Evolutionary conservation across 2,797 vertebrate species (phyloP).

Genomic region (Sardinella longiceps): DNA sequence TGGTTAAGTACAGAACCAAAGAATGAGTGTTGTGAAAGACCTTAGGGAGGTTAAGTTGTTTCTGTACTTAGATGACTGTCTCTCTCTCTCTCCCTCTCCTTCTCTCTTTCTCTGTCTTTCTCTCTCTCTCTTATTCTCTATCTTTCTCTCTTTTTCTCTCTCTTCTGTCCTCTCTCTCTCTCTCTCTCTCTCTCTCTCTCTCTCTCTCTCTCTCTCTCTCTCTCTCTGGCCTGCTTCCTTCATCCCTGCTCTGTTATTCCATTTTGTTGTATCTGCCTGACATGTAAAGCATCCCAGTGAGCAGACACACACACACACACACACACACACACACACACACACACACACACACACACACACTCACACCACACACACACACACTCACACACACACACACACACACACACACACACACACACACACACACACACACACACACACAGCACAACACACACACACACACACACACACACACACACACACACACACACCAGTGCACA

Average conservation of each 20-base stretch:
- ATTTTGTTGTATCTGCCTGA: constrained; percentile 11
- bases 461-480: too few relatives aligned
- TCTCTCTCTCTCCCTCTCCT: background rate
- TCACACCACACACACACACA: too few relatives aligned
- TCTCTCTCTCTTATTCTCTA: background rate
- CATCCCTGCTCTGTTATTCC: background rate
- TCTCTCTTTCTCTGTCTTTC: background rate
- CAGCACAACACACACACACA: too few relatives aligned
- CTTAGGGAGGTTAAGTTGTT: constrained; percentile 3
- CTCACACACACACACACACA: too few relatives aligned
- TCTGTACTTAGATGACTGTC: background rate
- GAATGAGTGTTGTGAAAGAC: constrained; percentile 2
- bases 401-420: too few relatives aligned
- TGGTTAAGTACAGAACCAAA: background rate
- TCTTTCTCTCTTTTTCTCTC: background rate
- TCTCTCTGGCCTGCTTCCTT: background rate
- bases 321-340: too few relatives aligned
- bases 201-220: background rate
- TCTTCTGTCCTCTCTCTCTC: background rate
- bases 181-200: background rate
- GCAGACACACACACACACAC: too few relatives aligned
- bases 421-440: too few relatives aligned
- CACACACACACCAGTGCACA: constrained; percentile 9
- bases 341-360: too few relatives aligned
- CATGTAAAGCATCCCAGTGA: constrained; percentile 13